Base-by-base conservation (phyloP, 2,113 vertebrate genomes). In the Macquaria ambigua region DNA sequence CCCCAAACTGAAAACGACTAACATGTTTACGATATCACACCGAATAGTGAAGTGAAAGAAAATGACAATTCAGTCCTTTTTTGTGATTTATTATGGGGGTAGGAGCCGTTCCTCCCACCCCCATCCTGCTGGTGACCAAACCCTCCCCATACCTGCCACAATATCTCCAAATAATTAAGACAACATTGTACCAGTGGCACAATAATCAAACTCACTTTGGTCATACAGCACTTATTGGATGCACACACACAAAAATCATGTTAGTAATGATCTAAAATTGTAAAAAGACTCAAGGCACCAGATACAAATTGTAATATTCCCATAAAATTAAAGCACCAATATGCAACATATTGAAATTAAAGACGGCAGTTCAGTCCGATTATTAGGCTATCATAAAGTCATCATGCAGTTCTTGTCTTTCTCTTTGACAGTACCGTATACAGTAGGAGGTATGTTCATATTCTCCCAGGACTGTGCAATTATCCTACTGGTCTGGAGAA, bases 101-200 rank as follows among this genome's bases (percentile, higher is more conserved):
- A 5, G 34, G 4, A 34, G 34, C 34, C n/a, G 21, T 9, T 21
- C 53, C 56, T 15, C 39, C 37, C 39, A 39, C 56, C 6, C 39
- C 37, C 39, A 39, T 21, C 34, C 62, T 21, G 9, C 28, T 69
- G 5, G 20, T n/a, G 39, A n/a, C n/a, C 41, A 39, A 61, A 16
- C 15, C 16, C 9, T 50, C 10, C 20, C 18, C 59, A 43, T 59
- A 48, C 28, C 62, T 53, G 15, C 50, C 52, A 61, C 56, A n/a
- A 43, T 16, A 53, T 39, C 25, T 70, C 28, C 46, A 64, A 76
- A 67, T 62, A 46, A 77, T 48, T 63, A 69, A 73, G 55, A 28
- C 34, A 9, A 28, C 18, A 25, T 74, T 75, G 34, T 64, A 75
- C 55, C 43, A 41, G 61, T 82, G 28, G 82, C 74, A 76, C 10